These are phyloP conservation scores for Aporrectodea caliginosa DNA, from an alignment of 1,140 invertebrate genomes.

Conservation along the genomic window DNA sequence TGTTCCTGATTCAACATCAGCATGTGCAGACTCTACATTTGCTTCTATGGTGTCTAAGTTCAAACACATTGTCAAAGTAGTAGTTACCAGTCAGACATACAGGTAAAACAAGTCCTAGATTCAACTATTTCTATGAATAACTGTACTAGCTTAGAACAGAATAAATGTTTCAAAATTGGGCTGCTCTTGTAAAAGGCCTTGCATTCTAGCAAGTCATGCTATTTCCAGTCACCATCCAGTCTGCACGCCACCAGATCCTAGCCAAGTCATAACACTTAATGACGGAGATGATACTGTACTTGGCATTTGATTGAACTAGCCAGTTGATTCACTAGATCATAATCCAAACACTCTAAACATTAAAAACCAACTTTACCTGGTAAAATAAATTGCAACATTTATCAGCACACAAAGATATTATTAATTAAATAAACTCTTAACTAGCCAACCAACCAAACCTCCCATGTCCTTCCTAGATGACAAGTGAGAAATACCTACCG, in stretches of 20 bases:
- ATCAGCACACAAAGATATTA: no score
- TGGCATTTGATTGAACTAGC: no score
- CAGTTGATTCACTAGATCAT: no score
- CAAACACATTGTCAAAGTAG: no score
- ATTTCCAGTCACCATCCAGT: no score
- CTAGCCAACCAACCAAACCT: not conserved
- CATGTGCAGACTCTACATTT: conserved; percentile 10
- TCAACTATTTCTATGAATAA: no score
- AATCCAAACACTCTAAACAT: conserved; percentile 8
- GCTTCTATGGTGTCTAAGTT: conserved; percentile 12
- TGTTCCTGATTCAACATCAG: conserved; percentile 18
- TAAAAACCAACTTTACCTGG: not conserved
- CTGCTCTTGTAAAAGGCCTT: not conserved
- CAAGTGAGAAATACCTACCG: not conserved
- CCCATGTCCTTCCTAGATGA: not conserved
- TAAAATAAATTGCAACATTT: not conserved
- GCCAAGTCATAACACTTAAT: no score
- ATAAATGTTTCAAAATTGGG: not conserved
- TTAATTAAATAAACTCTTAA: not conserved
- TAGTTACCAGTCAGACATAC: no score
- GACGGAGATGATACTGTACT: no score
- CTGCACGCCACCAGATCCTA: no score
- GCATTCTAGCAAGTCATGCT: not conserved
- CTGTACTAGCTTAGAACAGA: not conserved
- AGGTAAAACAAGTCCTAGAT: no score